Percentiles rank a stretch among this genome's conserved stretches.
phyloP scores from a whole-genome alignment of 2,888 invertebrate genomes.

The Leucoptera coffeella region DNA sequence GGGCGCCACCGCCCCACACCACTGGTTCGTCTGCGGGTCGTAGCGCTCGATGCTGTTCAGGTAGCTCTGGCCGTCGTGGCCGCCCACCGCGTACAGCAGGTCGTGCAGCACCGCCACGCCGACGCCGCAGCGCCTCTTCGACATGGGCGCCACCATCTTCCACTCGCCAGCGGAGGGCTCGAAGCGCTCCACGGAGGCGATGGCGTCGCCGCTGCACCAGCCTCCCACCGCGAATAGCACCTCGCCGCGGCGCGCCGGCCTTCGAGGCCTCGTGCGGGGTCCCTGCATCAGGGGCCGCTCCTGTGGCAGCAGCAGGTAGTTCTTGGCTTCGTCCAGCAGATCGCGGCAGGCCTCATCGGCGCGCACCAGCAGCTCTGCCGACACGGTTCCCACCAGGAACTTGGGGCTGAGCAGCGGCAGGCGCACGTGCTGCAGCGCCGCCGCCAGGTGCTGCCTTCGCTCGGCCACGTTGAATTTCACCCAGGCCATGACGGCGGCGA shows the following conservation, averaged over 20 bases:
- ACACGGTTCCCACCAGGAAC: slow-evolving; percentile 96
- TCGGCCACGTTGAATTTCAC: slow-evolving; percentile 94
- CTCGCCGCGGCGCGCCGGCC: slow-evolving; percentile 90
- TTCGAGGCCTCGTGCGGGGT: slow-evolving; percentile 88
- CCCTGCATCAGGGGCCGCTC: slow-evolving; percentile 93
- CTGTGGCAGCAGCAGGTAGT: slow-evolving; percentile 93
- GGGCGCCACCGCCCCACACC: slow-evolving; percentile 98
- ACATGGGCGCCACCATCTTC: slow-evolving; percentile 99
- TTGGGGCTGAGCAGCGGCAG: slow-evolving; percentile 93
- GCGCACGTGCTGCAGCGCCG: slow-evolving; percentile 91
- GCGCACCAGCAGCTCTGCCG: slow-evolving; percentile 89
- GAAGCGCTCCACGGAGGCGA: slow-evolving; percentile 95
- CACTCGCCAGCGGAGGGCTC: slow-evolving; percentile 93
- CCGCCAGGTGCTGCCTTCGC: slow-evolving; percentile 84
- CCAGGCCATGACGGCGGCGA: slow-evolving; percentile 98
- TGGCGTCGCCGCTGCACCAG: slow-evolving; percentile 99
- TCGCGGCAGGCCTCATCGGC: slow-evolving; percentile 96
- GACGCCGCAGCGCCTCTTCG: slow-evolving; percentile 96
- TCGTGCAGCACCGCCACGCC: slow-evolving; percentile 97
- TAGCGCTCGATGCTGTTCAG: slow-evolving; percentile 66
- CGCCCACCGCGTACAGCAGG: slow-evolving; percentile 93
- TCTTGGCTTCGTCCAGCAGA: slow-evolving; percentile 97
- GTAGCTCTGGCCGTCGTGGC: slow-evolving; percentile 95
- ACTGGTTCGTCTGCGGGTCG: slow-evolving; percentile 56
- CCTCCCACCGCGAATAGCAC: slow-evolving; percentile 98